Conservation (phyloP, 2,113 vertebrate species). For the Tenrec ecaudatus region DNA sequence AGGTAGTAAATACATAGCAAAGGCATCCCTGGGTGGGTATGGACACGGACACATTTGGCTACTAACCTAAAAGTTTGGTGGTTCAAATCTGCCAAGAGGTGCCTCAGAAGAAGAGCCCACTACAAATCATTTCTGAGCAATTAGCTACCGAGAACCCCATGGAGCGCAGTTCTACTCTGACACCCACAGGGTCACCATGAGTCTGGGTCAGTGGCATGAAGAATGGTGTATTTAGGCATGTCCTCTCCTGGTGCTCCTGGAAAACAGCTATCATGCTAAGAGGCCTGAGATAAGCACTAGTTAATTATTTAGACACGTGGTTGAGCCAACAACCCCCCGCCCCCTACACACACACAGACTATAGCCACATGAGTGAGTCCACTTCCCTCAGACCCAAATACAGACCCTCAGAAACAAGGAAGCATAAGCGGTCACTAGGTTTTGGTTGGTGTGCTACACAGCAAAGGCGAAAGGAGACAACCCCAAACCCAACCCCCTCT, state of each 20-base stretch:
- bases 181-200: not conserved
- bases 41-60: not conserved
- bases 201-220: not conserved
- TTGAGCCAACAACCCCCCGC: not conserved
- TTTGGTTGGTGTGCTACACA: not conserved
- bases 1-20: not conserved
- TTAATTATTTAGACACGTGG: not conserved
- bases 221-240: not conserved
- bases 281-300: not conserved
- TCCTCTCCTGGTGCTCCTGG: not conserved
- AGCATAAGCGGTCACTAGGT: not conserved
- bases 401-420: not conserved
- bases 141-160: not conserved
- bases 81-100: not conserved
- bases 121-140: not conserved
- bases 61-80: not conserved
- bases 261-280: not conserved
- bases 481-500: too few species aligned
- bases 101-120: not conserved
- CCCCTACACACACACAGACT: fast-evolving
- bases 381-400: not conserved
- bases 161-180: not conserved
- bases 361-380: not conserved
- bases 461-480: not conserved
- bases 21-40: not conserved